A percentile compares a stretch with the other conserved stretches of the same genome.
phyloP scores from a whole-genome alignment of 2,113 vertebrate genomes.

The Vulpes ferrilata region DNA sequence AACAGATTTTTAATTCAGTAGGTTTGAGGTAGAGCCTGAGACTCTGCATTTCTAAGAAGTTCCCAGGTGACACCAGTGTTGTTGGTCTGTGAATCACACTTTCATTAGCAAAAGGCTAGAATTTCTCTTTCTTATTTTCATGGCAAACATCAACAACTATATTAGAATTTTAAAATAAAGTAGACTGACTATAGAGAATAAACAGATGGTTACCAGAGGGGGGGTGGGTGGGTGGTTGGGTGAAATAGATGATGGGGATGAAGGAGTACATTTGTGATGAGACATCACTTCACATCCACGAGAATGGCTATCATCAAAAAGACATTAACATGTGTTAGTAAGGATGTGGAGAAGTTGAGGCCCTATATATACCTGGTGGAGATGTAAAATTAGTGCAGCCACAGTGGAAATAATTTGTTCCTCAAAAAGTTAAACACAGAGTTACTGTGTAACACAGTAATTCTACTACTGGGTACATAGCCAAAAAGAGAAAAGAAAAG shows the following conservation, averaged over 20 bases:
- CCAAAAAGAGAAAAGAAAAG: neutral
- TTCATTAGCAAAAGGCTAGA: neutral
- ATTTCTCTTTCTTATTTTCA: constrained; percentile 42
- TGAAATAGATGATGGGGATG: neutral
- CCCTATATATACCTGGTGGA: neutral
- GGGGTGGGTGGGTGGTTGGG: neutral
- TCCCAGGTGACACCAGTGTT: neutral
- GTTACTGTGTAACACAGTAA: neutral
- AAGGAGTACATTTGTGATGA: neutral
- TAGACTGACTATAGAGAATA: neutral
- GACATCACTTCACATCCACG: neutral
- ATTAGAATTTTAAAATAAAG: neutral
- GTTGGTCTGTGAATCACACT: neutral
- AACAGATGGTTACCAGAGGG: neutral
- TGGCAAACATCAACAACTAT: neutral
- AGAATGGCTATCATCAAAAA: neutral
- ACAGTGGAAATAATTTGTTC: neutral
- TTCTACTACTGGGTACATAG: neutral
- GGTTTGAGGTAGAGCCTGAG: neutral
- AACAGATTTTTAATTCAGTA: neutral
- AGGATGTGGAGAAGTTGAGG: neutral
- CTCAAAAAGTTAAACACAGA: neutral
- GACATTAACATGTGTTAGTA: neutral
- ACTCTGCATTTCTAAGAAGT: neutral
- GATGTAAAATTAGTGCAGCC: neutral